Percentiles rank a stretch among this genome's conserved stretches.
phyloP scores from a whole-genome alignment of 2,797 vertebrate species.

The Meda fulgida region DNA sequence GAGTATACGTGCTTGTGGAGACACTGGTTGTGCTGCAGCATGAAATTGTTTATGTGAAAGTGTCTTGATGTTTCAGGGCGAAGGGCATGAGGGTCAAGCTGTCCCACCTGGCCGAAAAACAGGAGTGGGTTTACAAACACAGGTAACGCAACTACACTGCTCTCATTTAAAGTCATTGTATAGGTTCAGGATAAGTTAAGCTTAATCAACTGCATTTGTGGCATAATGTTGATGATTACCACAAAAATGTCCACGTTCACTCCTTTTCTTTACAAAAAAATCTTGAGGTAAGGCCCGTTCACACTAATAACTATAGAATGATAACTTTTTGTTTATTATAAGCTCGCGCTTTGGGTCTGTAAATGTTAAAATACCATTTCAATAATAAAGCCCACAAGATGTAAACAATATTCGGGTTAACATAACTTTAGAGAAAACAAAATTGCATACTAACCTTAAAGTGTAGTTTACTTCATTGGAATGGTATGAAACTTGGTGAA shows the following conservation, averaged over 20 bases:
- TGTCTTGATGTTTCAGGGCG: slow-evolving; percentile 71
- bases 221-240: not conserved
- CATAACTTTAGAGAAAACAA: too few relatives aligned
- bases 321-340: too few relatives aligned
- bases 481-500: too few relatives aligned
- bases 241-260: not conserved
- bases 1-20: slow-evolving; percentile 39
- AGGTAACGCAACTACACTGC: slow-evolving; percentile 62
- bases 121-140: slow-evolving; percentile 67
- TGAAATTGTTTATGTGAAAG: slow-evolving; percentile 15
- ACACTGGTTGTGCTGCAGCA: not conserved
- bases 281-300: not conserved
- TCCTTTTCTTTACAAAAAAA: too few relatives aligned
- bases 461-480: too few relatives aligned
- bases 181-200: not conserved
- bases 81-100: slow-evolving; percentile 78
- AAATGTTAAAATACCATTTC: too few relatives aligned
- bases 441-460: too few relatives aligned
- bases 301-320: not conserved
- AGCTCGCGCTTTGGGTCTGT: too few relatives aligned
- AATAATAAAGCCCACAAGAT: too few relatives aligned
- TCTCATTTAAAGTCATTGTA: not conserved
- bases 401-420: too few relatives aligned
- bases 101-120: slow-evolving; percentile 72
- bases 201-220: not conserved